Evolutionary conservation across 1,140 invertebrate species (phyloP).

Genomic region (Drosophila melanica): DNA sequence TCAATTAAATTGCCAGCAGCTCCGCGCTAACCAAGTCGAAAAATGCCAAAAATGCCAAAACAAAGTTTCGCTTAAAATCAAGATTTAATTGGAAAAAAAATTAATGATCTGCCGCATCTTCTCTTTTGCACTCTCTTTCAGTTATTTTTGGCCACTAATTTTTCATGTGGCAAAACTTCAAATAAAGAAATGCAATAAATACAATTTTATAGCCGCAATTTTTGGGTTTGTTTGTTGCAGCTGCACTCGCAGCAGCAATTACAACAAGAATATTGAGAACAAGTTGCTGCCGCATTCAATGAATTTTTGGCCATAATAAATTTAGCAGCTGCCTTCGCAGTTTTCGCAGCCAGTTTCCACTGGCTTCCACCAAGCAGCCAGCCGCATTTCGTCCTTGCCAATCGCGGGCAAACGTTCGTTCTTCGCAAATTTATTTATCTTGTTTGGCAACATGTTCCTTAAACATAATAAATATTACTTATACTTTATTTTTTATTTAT

Average conservation of each 20-base stretch:
- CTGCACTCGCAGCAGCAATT: not conserved
- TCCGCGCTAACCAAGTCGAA: not conserved
- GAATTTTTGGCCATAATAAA: conserved; percentile 68
- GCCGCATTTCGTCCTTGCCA: conserved; percentile 4
- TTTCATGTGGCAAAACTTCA: conserved; percentile 61
- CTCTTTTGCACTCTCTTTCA: not conserved
- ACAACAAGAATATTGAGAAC: not conserved
- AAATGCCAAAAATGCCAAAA: not conserved
- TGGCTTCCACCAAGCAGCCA: not conserved
- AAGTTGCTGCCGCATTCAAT: conserved; percentile 58
- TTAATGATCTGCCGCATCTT: not conserved
- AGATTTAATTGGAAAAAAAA: conserved; percentile 17
- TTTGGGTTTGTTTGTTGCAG: conserved; percentile 44
- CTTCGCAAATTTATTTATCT: conserved; percentile 59
- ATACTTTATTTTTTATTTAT: conserved; percentile 54
- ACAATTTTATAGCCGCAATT: conserved; percentile 69
- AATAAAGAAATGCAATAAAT: conserved; percentile 68
- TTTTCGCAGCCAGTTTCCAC: conserved; percentile 19
- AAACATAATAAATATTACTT: conserved; percentile 67
- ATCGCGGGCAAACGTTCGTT: conserved; percentile 23
- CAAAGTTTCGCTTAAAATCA: conserved; percentile 3
- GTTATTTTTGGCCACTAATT: conserved; percentile 5
- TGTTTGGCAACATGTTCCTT: conserved; percentile 66
- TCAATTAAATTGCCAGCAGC: conserved; percentile 48
- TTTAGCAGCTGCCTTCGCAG: conserved; percentile 39